phyloP scores from a whole-genome alignment of 2,888 invertebrate species.

The Eulithis prunata region DNA sequence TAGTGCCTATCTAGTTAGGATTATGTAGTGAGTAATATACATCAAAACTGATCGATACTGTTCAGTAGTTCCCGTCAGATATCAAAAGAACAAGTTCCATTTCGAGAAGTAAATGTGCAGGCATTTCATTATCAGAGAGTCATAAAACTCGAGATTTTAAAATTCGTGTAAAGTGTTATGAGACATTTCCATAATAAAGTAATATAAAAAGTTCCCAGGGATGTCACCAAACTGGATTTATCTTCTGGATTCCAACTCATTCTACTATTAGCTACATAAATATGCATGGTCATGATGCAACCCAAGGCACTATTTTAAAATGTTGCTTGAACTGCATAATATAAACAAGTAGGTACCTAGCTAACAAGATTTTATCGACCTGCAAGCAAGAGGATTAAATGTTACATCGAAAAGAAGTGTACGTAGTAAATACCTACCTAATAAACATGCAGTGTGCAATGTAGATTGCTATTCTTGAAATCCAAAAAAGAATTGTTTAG shows the following conservation, averaged over 20 bases:
- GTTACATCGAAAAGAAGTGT: neutral
- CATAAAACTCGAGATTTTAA: conserved; percentile 10
- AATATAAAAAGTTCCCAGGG: conserved; percentile 16
- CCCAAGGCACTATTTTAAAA: conserved; percentile 1
- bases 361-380: conserved; percentile 13
- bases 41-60: no score
- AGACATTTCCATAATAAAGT: conserved; percentile 7
- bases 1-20: no score
- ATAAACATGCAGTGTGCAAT: no score
- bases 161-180: conserved; percentile 1
- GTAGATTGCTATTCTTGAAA: no score
- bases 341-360: neutral
- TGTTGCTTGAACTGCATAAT: conserved; percentile 1
- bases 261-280: neutral
- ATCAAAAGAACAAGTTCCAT: no score
- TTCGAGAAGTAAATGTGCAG: no score
- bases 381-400: neutral
- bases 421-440: no score
- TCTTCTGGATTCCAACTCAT: conserved; percentile 12
- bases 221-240: conserved; percentile 23
- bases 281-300: neutral
- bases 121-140: neutral
- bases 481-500: no score
- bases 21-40: no score
- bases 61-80: no score